These are phyloP conservation scores for Oreochromis mossambicus DNA, from an alignment of 2,797 vertebrate genomes.

Conservation along the genomic window DNA sequence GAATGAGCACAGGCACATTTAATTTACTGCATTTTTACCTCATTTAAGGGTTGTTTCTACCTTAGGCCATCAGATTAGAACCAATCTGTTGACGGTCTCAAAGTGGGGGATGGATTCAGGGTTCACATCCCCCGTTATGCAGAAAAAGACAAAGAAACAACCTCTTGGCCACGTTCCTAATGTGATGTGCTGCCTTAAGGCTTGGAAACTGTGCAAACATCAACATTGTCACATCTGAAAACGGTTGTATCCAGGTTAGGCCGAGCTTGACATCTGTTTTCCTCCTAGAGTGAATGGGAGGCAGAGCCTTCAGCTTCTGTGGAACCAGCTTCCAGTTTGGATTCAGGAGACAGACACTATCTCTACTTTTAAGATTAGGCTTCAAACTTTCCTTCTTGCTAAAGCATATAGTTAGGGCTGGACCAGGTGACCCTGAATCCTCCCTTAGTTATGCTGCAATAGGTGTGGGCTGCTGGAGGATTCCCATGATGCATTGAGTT, in stretches of 20 bases:
- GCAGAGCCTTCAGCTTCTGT: neutral
- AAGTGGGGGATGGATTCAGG: neutral
- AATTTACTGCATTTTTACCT: neutral
- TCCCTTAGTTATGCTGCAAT: too few relatives aligned
- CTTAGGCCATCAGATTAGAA: neutral
- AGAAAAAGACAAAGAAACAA: neutral
- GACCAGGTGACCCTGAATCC: too few relatives aligned
- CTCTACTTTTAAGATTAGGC: fast-evolving
- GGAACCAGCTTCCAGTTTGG: neutral
- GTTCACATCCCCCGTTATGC: neutral
- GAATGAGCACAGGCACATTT: neutral
- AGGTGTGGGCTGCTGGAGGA: too few relatives aligned
- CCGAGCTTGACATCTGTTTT: neutral
- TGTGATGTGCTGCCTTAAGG: neutral
- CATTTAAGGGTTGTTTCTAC: neutral
- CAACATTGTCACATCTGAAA: neutral
- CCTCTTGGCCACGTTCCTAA: fast-evolving
- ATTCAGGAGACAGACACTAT: neutral
- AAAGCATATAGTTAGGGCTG: too few relatives aligned
- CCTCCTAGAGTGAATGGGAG: neutral
- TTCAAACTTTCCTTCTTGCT: neutral
- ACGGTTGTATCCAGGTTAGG: neutral
- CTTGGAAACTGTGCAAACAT: neutral
- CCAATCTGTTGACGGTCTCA: neutral
- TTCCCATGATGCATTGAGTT: too few relatives aligned